Percentiles rank a stretch among this genome's conserved stretches.
phyloP scores from a whole-genome alignment of 2,888 invertebrate species.

The Pheosia gnoma region DNA sequence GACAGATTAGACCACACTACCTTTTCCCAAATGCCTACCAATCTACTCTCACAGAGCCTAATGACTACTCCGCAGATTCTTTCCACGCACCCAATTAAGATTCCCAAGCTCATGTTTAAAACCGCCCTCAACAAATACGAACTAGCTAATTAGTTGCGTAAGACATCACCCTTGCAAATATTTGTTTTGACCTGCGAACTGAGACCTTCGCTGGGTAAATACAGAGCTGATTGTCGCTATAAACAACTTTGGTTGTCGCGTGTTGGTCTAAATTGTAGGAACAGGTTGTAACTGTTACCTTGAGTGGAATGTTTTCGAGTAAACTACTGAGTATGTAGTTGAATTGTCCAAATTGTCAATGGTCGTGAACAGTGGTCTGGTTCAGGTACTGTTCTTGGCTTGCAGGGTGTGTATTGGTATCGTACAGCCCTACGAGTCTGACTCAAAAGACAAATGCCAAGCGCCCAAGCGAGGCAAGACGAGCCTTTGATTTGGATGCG shows the following conservation, averaged over 20 bases:
- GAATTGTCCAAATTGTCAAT: no score
- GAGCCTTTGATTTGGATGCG: no score
- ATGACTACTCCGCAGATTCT: not conserved
- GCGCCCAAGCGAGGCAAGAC: no score
- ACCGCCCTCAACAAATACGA: slow-evolving; percentile 32
- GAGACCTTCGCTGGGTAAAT: slow-evolving; percentile 19
- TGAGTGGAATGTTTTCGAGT: no score
- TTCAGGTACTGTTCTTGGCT: no score
- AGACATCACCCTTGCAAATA: slow-evolving; percentile 36
- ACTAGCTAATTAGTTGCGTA: slow-evolving; percentile 31
- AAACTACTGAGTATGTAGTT: no score
- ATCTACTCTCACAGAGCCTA: not conserved
- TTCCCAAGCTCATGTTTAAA: slow-evolving; percentile 13
- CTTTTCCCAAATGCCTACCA: not conserved
- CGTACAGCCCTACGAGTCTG: no score
- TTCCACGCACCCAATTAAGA: slow-evolving; percentile 8
- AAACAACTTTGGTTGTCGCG: not conserved
- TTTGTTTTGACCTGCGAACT: slow-evolving; percentile 28
- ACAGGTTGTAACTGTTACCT: no score
- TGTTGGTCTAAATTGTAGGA: slow-evolving; percentile 8
- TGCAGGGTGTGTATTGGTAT: no score
- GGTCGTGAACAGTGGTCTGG: no score
- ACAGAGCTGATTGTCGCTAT: slow-evolving; percentile 16
- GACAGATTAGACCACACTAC: not conserved
- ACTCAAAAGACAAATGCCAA: no score